Evolutionary conservation across 1,140 invertebrate genomes (phyloP), one percentile per base, ranked within the genome.

Genomic region (Lordiphosa mommai): DNA sequence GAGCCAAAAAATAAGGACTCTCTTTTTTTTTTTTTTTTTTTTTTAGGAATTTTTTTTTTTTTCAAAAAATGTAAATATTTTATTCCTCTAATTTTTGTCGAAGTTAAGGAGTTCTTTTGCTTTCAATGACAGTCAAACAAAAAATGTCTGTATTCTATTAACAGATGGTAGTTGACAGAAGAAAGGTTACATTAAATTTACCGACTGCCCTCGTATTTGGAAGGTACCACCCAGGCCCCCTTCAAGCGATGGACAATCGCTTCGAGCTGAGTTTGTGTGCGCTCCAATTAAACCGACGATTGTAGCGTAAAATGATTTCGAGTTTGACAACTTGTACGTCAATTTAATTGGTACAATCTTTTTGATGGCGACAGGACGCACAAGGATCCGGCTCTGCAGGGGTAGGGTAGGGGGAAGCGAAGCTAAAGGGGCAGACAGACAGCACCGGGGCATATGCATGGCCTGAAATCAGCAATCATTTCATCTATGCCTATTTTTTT

Each of bases 391-490:
- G 30, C 10, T 29, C 4, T 36, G 3, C 2, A 37, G 20, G 48
- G 63, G 13, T 33, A 49, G 50, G n/a, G n/a, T n/a, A n/a, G n/a
- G n/a, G n/a, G 46, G 13, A 34, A 40, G 10, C 7, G 48, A 23
- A 29, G 30, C 30, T 36, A 7, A 8, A 37, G 20, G 48, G 63
- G 13, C 37, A 49, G 50, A 10, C 29, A 65, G 48, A 10, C 67
- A 44, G 48, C 27, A 30, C 29, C 20, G 41, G 38, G 17, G 51
- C n/a, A 44, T 43, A 37, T 57, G 52, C 52, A 50, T 38, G 56
- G 49, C 40, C 53, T 85, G 77, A 72, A 85, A 72, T 77, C 77
- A 72, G 72, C 77, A 72, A 84, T 69, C 76, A 82, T 82, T 82
- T 67, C 58, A 82, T 82, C 66, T 82, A 68, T 76, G 66, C 71